Conservation (phyloP, 2,113 vertebrate species). For the Laterallus jamaicensis region DNA sequence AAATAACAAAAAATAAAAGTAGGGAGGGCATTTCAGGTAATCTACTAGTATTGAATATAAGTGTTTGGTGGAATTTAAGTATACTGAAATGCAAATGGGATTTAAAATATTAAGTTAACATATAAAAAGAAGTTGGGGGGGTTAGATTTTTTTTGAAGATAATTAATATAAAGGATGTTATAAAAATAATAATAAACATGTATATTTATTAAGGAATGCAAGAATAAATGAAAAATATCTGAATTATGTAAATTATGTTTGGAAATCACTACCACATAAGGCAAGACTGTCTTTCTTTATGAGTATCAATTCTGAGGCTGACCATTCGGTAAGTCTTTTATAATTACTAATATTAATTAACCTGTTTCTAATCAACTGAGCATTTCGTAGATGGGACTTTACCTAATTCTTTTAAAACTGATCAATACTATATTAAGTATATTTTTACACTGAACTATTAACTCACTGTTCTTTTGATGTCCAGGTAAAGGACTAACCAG, state of each 20-base stretch:
- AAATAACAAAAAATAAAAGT: neutral
- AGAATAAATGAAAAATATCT: neutral
- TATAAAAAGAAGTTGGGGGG: neutral
- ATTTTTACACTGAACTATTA: neutral
- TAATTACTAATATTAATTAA: neutral
- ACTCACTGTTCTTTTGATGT: neutral
- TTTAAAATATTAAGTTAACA: neutral
- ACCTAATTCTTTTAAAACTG: neutral
- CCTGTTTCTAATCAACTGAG: neutral
- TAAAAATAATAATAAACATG: neutral
- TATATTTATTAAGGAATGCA: neutral
- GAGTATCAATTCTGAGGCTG: neutral
- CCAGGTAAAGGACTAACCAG: neutral
- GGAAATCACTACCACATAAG: neutral
- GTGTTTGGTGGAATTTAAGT: neutral
- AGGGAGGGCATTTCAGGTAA: neutral
- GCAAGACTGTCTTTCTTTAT: neutral
- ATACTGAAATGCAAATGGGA: neutral
- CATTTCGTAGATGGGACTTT: neutral
- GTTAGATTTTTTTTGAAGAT: neutral
- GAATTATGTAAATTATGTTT: neutral
- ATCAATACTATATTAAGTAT: neutral
- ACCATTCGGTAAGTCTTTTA: neutral
- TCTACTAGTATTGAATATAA: neutral
- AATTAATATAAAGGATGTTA: neutral